A percentile compares a stretch with the other conserved stretches of the same genome.
Conservation (phyloP, 2,797 vertebrate species). For the Gymnothorax javanicus region DNA sequence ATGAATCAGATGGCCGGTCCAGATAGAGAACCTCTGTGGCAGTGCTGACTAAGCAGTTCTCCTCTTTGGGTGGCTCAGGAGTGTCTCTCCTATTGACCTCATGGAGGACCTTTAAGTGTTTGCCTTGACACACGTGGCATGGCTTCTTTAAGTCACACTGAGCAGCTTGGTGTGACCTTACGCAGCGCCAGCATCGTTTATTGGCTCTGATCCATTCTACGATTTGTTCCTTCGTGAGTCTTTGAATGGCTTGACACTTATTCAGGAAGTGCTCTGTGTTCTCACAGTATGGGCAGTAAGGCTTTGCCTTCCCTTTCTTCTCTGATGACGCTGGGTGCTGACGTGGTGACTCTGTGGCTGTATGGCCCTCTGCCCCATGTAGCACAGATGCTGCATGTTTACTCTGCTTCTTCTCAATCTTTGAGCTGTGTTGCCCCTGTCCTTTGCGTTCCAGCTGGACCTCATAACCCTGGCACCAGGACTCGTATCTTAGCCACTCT, state of each 20-base stretch:
- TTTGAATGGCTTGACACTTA: neutral
- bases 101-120: neutral
- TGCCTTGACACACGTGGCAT: neutral
- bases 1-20: no score
- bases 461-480: neutral
- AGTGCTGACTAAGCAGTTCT: neutral
- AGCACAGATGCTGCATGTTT: neutral
- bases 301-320: no score
- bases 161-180: neutral
- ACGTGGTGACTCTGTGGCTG: no score
- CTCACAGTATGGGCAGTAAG: no score
- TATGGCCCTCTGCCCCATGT: no score
- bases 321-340: no score
- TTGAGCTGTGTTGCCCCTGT: neutral
- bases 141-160: neutral
- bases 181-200: neutral
- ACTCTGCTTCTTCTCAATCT: neutral
- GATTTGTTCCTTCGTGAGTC: neutral
- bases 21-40: no score
- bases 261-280: neutral
- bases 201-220: neutral
- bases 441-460: neutral
- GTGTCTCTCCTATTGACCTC: neutral
- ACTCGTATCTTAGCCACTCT: constrained; percentile 19
- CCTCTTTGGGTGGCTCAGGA: neutral